Evolutionary conservation across 2,888 invertebrate genomes (phyloP), one percentile per base, ranked within the genome.

Genomic region (Diloba caeruleocephala): DNA sequence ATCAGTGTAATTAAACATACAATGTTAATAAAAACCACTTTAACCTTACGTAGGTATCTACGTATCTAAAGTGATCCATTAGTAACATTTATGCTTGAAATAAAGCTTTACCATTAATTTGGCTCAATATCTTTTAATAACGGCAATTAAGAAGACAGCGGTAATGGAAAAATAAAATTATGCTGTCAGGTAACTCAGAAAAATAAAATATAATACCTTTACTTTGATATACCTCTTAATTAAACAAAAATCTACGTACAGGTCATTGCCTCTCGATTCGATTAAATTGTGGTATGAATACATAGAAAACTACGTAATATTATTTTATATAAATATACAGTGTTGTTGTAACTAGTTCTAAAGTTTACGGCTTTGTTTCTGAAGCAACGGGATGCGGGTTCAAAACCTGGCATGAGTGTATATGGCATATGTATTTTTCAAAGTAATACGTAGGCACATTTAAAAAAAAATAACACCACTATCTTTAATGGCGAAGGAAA

Each of bases 81-180:
- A 77, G 68, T 58, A 56, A 57, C 51, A 58, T 68, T 57, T 53
- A 57, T 66, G 57, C 58, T 57, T 43, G 61, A 65, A 72, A 75
- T 76, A 70, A 71, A 76, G 76, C 65, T 64, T 64, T 68, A 50
- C 48, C 51, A 61, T 60, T 56, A 60, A 65, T 66, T 66, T 57
- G 52, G 56, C 58, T 66, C 71, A 72, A 74, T 78, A 71, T 76
- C 66, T 74, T 76, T 76, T 79, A 81, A 79, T 78, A 76, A 75
- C 72, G 62, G 77, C 72, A 79, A 82, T 81, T 81, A 81, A 78
- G 71, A 77, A 61, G 71, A 77, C 71, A 77, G 69, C 79, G 76
- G 75, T 81, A 81, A 81, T 81, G 81, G 81, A 78, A 78, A 81
- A 82, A 81, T 79, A 70, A 77, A 78, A 79, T 79, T 74, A 81